Evolutionary conservation across 2,888 invertebrate species (phyloP).

Genomic region (Dexiosoma caninum): DNA sequence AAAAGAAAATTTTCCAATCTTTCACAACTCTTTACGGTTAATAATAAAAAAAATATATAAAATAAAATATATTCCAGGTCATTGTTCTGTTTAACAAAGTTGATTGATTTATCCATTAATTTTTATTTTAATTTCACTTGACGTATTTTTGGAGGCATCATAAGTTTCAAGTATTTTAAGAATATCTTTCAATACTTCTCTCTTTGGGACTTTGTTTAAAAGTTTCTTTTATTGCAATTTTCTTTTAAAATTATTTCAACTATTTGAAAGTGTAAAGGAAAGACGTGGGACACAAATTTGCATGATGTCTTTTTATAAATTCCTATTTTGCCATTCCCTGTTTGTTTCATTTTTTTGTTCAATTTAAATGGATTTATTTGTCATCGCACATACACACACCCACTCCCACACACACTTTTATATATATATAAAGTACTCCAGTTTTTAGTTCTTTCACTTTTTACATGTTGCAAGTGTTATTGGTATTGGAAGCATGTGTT

Average conservation of each 20-base stretch:
- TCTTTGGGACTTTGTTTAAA: conserved; percentile 53
- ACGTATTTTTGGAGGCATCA: background rate
- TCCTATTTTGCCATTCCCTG: background rate
- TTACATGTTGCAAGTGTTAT: background rate
- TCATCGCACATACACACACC: background rate
- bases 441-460: background rate
- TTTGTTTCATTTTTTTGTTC: conserved; percentile 10
- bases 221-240: conserved; percentile 24
- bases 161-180: background rate
- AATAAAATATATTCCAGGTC: background rate
- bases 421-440: too few species aligned
- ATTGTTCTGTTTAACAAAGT: background rate
- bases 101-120: too few species aligned
- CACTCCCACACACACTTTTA: conserved; percentile 1
- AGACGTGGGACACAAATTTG: conserved; percentile 38
- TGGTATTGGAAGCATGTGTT: conserved; percentile 31
- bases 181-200: conserved; percentile 17
- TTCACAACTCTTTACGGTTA: too few species aligned
- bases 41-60: too few species aligned
- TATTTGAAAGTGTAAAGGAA: background rate
- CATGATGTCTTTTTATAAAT: conserved; percentile 56
- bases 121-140: background rate
- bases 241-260: background rate
- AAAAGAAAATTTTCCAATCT: too few species aligned
- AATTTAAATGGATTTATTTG: conserved; percentile 51